Conservation (phyloP, 2,113 vertebrate genomes). For the Elaphurus davidianus region DNA sequence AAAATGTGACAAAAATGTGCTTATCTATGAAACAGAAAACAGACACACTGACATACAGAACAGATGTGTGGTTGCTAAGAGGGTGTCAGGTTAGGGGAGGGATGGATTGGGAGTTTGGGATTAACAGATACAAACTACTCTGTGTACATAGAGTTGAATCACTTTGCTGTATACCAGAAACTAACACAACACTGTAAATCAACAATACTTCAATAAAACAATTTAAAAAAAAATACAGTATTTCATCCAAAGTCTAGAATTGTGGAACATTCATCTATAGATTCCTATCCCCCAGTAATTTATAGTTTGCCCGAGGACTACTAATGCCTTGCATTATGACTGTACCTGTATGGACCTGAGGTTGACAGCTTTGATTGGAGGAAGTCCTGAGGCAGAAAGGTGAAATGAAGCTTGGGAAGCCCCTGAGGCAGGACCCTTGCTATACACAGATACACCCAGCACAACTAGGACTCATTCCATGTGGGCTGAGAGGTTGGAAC, state of each 20-base stretch:
- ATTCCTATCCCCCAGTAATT: neutral
- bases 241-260: neutral
- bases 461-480: neutral
- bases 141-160: neutral
- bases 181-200: neutral
- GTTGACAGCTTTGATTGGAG: neutral
- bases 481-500: neutral
- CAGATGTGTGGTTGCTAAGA: neutral
- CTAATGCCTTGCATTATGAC: neutral
- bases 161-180: neutral
- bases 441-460: too few relatives aligned
- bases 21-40: neutral
- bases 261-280: neutral
- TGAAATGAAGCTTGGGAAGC: neutral
- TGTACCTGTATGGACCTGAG: neutral
- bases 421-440: neutral
- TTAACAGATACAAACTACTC: neutral
- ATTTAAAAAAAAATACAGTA: neutral
- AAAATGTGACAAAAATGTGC: neutral
- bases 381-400: neutral
- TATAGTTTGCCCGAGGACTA: neutral
- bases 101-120: neutral
- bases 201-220: neutral
- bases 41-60: neutral
- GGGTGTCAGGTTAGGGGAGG: neutral